phyloP scores from a whole-genome alignment of 2,888 invertebrate genomes.

The Drosophila formosana region DNA sequence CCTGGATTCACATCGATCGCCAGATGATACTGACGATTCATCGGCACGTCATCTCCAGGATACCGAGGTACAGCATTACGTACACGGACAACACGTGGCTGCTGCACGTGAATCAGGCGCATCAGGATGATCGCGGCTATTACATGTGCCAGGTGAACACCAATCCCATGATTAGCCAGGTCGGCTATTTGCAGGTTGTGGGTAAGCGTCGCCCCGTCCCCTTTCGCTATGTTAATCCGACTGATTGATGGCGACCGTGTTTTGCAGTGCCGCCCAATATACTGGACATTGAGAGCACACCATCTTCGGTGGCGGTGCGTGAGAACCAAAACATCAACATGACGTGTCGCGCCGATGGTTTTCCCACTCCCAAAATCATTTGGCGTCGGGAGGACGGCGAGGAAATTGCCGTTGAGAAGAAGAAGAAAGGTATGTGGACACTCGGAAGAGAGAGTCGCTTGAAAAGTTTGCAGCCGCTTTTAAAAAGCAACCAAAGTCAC shows the following conservation, averaged over 20 bases:
- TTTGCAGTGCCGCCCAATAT: conserved; percentile 95
- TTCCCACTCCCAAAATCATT: conserved; percentile 95
- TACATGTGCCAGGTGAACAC: conserved; percentile 90
- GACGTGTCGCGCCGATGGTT: conserved; percentile 95
- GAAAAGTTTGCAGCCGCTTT: conserved; percentile 15
- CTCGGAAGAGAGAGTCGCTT: conserved; percentile 9
- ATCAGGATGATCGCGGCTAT: conserved; percentile 95
- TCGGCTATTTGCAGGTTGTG: conserved; percentile 96
- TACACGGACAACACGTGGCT: conserved; percentile 97
- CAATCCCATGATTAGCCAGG: conserved; percentile 97
- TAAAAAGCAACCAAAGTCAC: neutral
- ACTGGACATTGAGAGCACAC: conserved; percentile 94
- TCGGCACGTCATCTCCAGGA: conserved; percentile 94
- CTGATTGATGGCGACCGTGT: neutral
- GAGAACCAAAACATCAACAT: conserved; percentile 98
- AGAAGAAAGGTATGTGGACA: conserved; percentile 91
- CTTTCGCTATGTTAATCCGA: neutral
- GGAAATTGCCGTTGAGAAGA: conserved; percentile 92
- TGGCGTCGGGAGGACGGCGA: conserved; percentile 97
- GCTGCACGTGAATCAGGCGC: conserved; percentile 95
- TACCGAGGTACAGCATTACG: conserved; percentile 95
- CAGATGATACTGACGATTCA: conserved; percentile 97
- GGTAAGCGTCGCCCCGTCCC: conserved; percentile 88
- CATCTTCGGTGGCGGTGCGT: conserved; percentile 95
- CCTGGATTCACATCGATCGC: conserved; percentile 97